Evolutionary conservation across 2,797 vertebrate species (phyloP), one percentile per base, ranked within the genome.

Genomic region (Ctenochaetus hawaiiensis): DNA sequence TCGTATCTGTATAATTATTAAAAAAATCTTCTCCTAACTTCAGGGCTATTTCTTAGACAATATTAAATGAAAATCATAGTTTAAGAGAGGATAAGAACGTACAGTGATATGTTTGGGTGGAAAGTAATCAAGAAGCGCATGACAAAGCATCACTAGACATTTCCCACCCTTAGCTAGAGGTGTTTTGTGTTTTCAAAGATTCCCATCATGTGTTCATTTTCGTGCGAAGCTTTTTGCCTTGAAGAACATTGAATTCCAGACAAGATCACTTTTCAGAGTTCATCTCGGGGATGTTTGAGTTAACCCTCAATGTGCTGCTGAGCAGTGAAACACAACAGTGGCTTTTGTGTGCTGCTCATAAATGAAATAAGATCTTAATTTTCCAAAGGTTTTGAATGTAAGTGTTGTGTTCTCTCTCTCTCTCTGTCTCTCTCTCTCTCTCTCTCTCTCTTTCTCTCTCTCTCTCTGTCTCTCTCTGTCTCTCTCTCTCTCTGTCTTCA

Each of bases 131-230:
- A 57, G 39, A 67, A 73, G 69, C 85, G 71, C 81, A 82, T 91
- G 89, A 87, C 53, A 26, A 62, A 67, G 67, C 66, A 69, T 85
- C 83, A 74, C 30, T 59, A 57, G 51, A 82, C 68, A 34, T 61
- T 83, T 63, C 62, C 23, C 68, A 47, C 82, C 77, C 59, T 1
- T 67, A 78, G 85, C 84, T 68, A 30, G 74, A 30, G 67, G 82
- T 83, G 78, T 67, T 84, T 72, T 75, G 26, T 72, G 44, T 70
- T 87, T 87, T 78, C 54, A 73, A 82, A 84, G 44, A 18, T 64
- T 77, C 34, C 39, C 52, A 41, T 90, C 89, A 89, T 91, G 85
- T 88, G 78, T 72, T 87, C 30, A 39, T 75, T 63, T 79, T 88
- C 64, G 37, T 88, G 83, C 75, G 58, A 89, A 75, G 65, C 53